phyloP scores from a whole-genome alignment of 2,797 vertebrate species.

The Poeciliopsis gracilis region DNA sequence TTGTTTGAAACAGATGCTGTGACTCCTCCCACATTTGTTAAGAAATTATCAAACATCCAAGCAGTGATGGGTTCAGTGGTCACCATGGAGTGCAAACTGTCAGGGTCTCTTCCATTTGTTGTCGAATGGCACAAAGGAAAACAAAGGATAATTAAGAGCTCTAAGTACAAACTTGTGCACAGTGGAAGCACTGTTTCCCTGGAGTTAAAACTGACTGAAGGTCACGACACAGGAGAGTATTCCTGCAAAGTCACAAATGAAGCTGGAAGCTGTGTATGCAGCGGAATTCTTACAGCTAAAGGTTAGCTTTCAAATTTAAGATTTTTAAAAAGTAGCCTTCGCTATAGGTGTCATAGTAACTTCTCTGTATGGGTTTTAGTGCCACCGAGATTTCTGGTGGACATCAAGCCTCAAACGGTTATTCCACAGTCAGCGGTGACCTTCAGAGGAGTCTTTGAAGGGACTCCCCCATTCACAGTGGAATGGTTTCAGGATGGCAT shows the following conservation, averaged over 20 bases:
- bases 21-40: slow-evolving; percentile 89
- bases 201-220: slow-evolving; percentile 83
- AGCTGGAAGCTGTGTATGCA: slow-evolving; percentile 88
- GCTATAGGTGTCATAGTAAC: slow-evolving; percentile 5
- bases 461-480: slow-evolving; percentile 89
- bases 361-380: slow-evolving; percentile 79
- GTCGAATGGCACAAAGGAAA: slow-evolving; percentile 92
- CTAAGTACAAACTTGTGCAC: slow-evolving; percentile 85
- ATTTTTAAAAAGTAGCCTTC: not conserved
- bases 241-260: slow-evolving; percentile 87
- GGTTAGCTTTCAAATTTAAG: slow-evolving; percentile 61
- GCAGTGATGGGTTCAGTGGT: slow-evolving; percentile 85
- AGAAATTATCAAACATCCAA: slow-evolving; percentile 88
- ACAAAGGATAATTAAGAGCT: slow-evolving; percentile 82
- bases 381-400: slow-evolving; percentile 87
- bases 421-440: slow-evolving; percentile 86
- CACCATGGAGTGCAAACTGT: slow-evolving; percentile 88
- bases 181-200: slow-evolving; percentile 83
- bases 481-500: slow-evolving; percentile 93
- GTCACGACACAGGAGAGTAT: slow-evolving; percentile 89
- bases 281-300: slow-evolving; percentile 81
- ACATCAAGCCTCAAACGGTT: slow-evolving; percentile 85
- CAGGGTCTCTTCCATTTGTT: slow-evolving; percentile 88
- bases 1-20: slow-evolving; percentile 84
- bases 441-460: slow-evolving; percentile 89